Percentiles rank a stretch among this genome's conserved stretches.
Conservation (phyloP, 2,797 vertebrate species). For the Pelochelys cantorii region DNA sequence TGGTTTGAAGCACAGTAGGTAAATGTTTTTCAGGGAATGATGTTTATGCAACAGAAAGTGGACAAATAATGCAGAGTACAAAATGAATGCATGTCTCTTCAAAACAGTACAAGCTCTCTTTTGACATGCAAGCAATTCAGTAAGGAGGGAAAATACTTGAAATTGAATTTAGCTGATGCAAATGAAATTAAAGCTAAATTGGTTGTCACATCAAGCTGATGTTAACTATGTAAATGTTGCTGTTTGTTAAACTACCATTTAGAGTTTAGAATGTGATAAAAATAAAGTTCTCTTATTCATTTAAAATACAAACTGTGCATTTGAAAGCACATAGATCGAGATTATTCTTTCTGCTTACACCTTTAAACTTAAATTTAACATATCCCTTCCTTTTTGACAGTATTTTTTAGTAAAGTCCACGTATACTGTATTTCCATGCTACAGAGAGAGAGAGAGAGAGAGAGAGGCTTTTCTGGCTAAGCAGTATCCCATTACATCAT, state of each 20-base stretch:
- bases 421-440: neutral
- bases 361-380: conserved; percentile 28
- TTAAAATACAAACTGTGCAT: neutral
- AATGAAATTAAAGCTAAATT: conserved; percentile 81
- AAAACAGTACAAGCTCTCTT: conserved; percentile 52
- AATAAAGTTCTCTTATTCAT: conserved; percentile 14
- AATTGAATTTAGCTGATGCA: conserved; percentile 74
- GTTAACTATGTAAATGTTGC: conserved; percentile 76
- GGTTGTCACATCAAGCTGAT: conserved; percentile 71
- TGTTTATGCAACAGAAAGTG: neutral
- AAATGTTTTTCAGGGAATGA: conserved; percentile 41
- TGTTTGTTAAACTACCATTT: conserved; percentile 64
- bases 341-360: neutral
- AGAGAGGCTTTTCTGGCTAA: conserved; percentile 31
- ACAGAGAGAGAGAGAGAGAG: fast-evolving
- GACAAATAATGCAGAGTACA: conserved; percentile 27
- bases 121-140: conserved; percentile 52
- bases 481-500: conserved; percentile 86
- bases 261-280: conserved; percentile 41
- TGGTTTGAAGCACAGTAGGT: conserved; percentile 12
- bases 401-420: conserved; percentile 24
- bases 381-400: neutral
- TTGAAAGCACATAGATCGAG: neutral
- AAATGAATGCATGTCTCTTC: conserved; percentile 40
- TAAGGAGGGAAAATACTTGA: conserved; percentile 48